phyloP scores from a whole-genome alignment of 2,113 vertebrate species.

The Phalacrocorax pelagicus region DNA sequence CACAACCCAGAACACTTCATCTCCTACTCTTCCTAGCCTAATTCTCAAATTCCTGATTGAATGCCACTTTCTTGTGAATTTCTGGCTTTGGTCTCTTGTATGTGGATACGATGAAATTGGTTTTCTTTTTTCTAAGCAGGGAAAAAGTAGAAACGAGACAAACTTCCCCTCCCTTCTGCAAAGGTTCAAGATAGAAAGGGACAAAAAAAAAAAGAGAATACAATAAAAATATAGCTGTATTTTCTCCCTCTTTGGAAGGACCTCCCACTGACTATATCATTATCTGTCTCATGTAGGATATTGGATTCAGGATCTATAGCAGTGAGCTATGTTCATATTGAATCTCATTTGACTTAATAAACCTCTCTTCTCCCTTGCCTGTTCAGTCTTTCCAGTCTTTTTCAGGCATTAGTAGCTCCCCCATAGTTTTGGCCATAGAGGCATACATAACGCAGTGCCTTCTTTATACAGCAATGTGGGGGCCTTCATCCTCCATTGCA shows the following conservation, averaged over 20 bases:
- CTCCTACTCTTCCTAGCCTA: background rate
- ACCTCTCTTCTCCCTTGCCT: background rate
- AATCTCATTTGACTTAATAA: constrained; percentile 66
- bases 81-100: constrained; percentile 29
- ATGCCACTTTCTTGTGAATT: constrained; percentile 4
- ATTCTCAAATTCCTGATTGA: constrained; percentile 27
- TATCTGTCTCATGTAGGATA: constrained; percentile 54
- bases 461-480: fast-evolving
- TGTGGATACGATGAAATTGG: background rate
- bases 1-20: background rate
- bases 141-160: background rate
- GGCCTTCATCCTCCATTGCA: background rate
- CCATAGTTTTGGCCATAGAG: background rate
- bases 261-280: constrained; percentile 64
- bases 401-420: background rate
- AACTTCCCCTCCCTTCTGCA: background rate
- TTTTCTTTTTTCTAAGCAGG: constrained; percentile 17
- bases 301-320: constrained; percentile 58
- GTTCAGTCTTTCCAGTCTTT: background rate
- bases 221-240: background rate
- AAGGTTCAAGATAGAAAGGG: background rate
- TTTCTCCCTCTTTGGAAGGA: background rate
- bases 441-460: background rate
- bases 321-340: background rate
- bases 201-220: background rate